Evolutionary conservation across 2,113 vertebrate species (phyloP), one percentile per base, ranked within the genome.

Genomic region (Lagopus muta): DNA sequence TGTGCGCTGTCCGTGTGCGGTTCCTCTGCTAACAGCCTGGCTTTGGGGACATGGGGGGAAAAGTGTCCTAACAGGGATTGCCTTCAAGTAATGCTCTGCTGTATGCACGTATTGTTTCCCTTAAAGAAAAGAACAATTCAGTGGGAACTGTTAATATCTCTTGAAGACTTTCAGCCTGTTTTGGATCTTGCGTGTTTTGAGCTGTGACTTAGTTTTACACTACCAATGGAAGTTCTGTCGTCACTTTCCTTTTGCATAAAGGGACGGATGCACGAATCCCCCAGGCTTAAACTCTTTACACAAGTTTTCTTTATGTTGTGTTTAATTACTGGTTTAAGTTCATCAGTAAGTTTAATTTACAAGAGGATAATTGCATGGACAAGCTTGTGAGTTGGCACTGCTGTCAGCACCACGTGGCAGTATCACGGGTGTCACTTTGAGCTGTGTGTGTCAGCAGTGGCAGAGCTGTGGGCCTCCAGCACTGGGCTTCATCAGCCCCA

Each of bases 371-470:
- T 0, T 48, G 3, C 76, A 30, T 17, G 66, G 54, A 45, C 2
- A 12, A 86, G 58, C 43, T 45, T 87, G 24, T 12, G 50, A 19
- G n/a, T 52, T 30, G 10, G 28, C 6, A 0, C 50, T 76, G 75
- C 17, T 34, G 17, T 13, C 45, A 20, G 1, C 24, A 1, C 8
- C 0, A 0, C 2, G 1, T 13, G 36, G 11, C 8, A 11, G 2
- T 7, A 43, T 47, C 75, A 42, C 30, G 19, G 64, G 8, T 4
- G 22, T 20, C 3, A 6, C 4, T 24, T 45, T 1, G 21, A 47
- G 60, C n/a, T 9, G 1, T 2, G 9, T 12, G 42, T 36, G 10
- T 13, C 38, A 9, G 10, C 61, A 10, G 10, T 43, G 76, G 50
- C 82, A 40, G 34, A 30, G 54, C 54, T 55, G 54, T 7, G 54